A percentile compares a stretch with the other conserved stretches of the same genome.
Conservation (phyloP, 2,888 invertebrate species). For the Yponomeuta malinellus region DNA sequence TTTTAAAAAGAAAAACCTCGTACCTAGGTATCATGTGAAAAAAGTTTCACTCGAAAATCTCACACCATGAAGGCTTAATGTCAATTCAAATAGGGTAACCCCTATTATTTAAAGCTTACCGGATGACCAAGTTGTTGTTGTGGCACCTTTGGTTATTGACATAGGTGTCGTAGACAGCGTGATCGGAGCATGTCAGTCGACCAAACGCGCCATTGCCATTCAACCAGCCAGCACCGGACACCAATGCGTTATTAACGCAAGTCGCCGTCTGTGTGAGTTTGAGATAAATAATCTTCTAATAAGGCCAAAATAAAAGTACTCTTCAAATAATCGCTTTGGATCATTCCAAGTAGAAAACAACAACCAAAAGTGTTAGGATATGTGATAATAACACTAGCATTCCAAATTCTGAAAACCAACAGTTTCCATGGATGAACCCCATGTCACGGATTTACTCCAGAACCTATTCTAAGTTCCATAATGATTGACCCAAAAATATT, state of each 20-base stretch:
- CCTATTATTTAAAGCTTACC: constrained; percentile 30
- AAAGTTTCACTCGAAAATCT: neutral
- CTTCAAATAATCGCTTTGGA: too few relatives aligned
- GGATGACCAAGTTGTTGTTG: constrained; percentile 55
- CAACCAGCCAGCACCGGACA: constrained; percentile 53
- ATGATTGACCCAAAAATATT: too few relatives aligned
- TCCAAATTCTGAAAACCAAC: too few relatives aligned
- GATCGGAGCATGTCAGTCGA: constrained; percentile 51
- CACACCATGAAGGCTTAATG: neutral
- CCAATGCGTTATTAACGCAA: constrained; percentile 42
- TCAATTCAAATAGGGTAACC: neutral
- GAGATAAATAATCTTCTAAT: neutral
- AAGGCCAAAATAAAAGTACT: too few relatives aligned
- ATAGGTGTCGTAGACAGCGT: constrained; percentile 52
- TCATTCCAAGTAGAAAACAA: too few relatives aligned
- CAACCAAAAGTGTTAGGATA: too few relatives aligned
- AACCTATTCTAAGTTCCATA: too few relatives aligned
- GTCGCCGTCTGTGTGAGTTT: constrained; percentile 40
- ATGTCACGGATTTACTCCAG: too few relatives aligned
- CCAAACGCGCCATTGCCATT: constrained; percentile 49
- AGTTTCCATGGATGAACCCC: too few relatives aligned
- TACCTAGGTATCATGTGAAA: too few relatives aligned
- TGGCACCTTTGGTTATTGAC: constrained; percentile 57
- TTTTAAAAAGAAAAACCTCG: too few relatives aligned
- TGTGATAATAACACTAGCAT: too few relatives aligned